These are phyloP conservation scores for Cephus pygmeus DNA, from an alignment of 2,888 invertebrate species.

Conservation along the genomic window DNA sequence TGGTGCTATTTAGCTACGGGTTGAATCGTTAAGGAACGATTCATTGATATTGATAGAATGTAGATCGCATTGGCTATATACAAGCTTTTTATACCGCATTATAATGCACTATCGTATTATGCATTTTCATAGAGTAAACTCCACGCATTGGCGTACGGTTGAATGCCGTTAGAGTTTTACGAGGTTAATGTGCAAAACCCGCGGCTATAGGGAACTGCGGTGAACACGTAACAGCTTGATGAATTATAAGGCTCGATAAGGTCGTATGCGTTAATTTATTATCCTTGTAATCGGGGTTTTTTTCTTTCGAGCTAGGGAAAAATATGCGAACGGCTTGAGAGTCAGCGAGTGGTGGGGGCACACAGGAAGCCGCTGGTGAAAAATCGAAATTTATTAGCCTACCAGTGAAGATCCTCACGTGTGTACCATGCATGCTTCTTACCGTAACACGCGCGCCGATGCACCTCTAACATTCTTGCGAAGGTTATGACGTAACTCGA, in stretches of 20 bases:
- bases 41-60: not conserved
- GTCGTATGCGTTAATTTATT: constrained; percentile 62
- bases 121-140: not conserved
- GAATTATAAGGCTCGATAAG: constrained; percentile 63
- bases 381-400: constrained; percentile 45
- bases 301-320: not conserved
- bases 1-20: not conserved
- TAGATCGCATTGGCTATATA: not conserved
- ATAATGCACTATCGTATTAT: not conserved
- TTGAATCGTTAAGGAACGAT: not conserved
- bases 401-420: constrained; percentile 7
- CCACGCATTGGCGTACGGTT: constrained; percentile 22
- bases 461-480: constrained; percentile 21
- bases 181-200: constrained; percentile 51
- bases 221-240: constrained; percentile 56
- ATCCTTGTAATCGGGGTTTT: constrained; percentile 53
- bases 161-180: constrained; percentile 52
- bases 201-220: constrained; percentile 25
- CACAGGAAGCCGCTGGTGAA: constrained; percentile 28
- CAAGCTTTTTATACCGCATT: not conserved
- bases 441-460: constrained; percentile 28
- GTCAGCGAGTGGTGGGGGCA: constrained; percentile 3
- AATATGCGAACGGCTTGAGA: not conserved
- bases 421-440: not conserved
- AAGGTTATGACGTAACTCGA: constrained; percentile 27